Percentiles rank a stretch among this genome's conserved stretches.
Evolutionary conservation across 2,113 vertebrate species (phyloP).

Genomic region (Ammodytes dubius): DNA sequence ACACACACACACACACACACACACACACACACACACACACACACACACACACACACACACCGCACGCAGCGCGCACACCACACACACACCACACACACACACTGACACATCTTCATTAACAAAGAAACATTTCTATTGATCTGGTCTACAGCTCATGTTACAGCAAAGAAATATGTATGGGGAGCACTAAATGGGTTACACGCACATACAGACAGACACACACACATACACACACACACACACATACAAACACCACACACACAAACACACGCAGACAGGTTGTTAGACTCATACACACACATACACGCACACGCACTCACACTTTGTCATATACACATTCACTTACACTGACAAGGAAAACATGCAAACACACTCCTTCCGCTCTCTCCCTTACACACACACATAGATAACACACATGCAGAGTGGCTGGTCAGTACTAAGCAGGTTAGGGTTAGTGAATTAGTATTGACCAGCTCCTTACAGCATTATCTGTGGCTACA

Average conservation of each 20-base stretch:
- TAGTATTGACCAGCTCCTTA: conserved; percentile 77
- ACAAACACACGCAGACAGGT: conserved; percentile 1
- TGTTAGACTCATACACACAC: conserved; percentile 16
- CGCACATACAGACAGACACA: conserved; percentile 22
- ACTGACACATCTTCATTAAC: conserved; percentile 77
- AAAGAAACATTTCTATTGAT: conserved; percentile 81
- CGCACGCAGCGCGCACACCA: no score
- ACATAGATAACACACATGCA: conserved; percentile 14
- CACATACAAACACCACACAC: conserved; percentile 34
- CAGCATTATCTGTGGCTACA: conserved; percentile 72
- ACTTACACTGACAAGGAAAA: conserved; percentile 48
- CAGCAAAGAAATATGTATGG: conserved; percentile 79
- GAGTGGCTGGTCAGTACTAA: conserved; percentile 77
- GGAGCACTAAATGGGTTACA: conserved; percentile 71
- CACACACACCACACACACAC: conserved; percentile 37
- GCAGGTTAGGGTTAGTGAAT: conserved; percentile 74
- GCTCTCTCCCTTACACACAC: conserved; percentile 37
- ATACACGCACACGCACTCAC: conserved; percentile 5
- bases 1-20: conserved; percentile 23
- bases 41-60: conserved; percentile 1
- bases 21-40: conserved; percentile 43
- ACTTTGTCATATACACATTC: conserved; percentile 11
- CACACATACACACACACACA: conserved; percentile 42
- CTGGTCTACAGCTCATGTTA: conserved; percentile 74
- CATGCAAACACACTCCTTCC: conserved; percentile 55